phyloP scores from a whole-genome alignment of 2,888 invertebrate species.

The Drosophila mimica region DNA sequence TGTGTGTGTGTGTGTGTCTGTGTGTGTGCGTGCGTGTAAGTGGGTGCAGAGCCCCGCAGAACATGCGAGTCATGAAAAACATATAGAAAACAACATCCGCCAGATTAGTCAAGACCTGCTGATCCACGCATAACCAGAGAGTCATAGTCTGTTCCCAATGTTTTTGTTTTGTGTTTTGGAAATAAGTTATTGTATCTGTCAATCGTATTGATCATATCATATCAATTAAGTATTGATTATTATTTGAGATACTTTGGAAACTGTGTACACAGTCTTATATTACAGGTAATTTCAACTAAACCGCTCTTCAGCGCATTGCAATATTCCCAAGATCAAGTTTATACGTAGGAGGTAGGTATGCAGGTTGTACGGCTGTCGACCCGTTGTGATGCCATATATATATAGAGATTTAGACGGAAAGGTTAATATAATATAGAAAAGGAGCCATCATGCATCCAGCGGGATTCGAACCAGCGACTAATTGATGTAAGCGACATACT shows the following conservation, averaged over 20 bases:
- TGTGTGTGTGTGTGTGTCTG: conserved; percentile 19
- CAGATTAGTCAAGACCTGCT: conserved; percentile 2
- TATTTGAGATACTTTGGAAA: not conserved
- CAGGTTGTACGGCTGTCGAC: too few relatives aligned
- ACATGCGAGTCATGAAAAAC: conserved; percentile 32
- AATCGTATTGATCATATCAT: not conserved
- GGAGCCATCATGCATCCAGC: too few relatives aligned
- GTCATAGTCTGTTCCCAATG: not conserved
- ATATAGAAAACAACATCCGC: conserved; percentile 20
- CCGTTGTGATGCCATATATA: too few relatives aligned
- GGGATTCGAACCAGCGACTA: too few relatives aligned
- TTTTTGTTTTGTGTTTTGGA: conserved; percentile 4
- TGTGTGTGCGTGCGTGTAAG: conserved; percentile 16
- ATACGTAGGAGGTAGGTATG: not conserved
- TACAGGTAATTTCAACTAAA: not conserved
- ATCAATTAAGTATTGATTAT: conserved; percentile 2
- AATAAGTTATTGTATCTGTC: not conserved
- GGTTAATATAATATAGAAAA: too few relatives aligned
- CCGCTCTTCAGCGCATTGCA: not conserved
- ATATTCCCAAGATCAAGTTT: not conserved
- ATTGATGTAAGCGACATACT: too few relatives aligned
- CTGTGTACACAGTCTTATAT: not conserved
- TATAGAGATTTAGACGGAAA: too few relatives aligned
- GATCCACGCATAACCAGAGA: not conserved
- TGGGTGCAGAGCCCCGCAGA: conserved; percentile 40